Base-by-base conservation (phyloP, 1,140 invertebrate species). In the Plodia interpunctella region DNA sequence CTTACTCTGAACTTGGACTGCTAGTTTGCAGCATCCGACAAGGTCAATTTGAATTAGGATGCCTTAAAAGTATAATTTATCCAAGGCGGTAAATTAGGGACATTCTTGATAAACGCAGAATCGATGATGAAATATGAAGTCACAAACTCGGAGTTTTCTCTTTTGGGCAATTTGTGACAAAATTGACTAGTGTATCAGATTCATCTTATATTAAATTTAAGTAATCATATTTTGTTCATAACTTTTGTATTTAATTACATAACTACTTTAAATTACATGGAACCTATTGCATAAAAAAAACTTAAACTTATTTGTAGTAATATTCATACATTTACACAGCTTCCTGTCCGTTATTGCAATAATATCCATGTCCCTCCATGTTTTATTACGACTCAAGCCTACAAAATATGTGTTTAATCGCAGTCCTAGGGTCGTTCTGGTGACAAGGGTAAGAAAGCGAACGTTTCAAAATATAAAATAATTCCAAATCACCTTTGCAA, bases 1-100 rank as follows among this genome's bases (percentile, higher is more conserved):
- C 66, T 77, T 58, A 57, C 32, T 60, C 59, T 32, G 49, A 82
- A 83, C 66, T 85, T 80, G 57, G 49, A 74, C 65, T 67, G 70
- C 68, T 73, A 77, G 68, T 81, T 75, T 75, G 68, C 63, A 63
- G 57, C 53, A 57, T 11, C 13, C 20, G 57, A 58, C 61, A 63
- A 68, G 68, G 68, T 70, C 63, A 65, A 62, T 49, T 63, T 2
- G 21, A 25, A 25, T 3, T 6, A 3, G 21, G 21, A 2, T 3
- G 6, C 21, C 21, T 6, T 3, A 25, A 25, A 25, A 25, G 2
- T 25, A 25, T 25, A 25, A 6, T 25, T 25, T 25, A 25, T n/a
- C n/a, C n/a, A n/a, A n/a, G n/a, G n/a, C n/a, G n/a, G n/a, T n/a
- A n/a, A n/a, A n/a, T n/a, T n/a, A n/a, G n/a, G n/a, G n/a, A n/a